These are phyloP conservation scores for Caracal caracal DNA, from an alignment of 2,113 vertebrate species.

Conservation along the genomic window DNA sequence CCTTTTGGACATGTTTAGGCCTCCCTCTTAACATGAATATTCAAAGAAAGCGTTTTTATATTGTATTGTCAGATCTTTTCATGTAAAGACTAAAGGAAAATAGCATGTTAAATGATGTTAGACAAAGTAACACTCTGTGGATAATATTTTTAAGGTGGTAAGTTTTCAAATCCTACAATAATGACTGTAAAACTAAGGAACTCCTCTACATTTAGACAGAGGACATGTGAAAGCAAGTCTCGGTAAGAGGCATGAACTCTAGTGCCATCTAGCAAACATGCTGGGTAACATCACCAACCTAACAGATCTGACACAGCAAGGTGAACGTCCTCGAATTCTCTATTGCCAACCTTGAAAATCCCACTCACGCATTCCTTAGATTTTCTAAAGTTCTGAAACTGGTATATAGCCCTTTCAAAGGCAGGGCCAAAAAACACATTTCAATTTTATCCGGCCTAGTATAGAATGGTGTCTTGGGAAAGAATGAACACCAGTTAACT, in stretches of 20 bases:
- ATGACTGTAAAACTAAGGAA: neutral
- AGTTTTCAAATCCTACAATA: neutral
- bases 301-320: neutral
- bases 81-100: constrained; percentile 29
- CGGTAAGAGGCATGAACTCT: neutral
- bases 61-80: constrained; percentile 18
- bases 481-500: neutral
- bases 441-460: neutral
- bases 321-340: neutral
- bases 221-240: neutral
- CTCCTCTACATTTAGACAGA: neutral
- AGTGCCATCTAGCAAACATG: constrained; percentile 58
- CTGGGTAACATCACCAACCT: neutral
- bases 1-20: neutral
- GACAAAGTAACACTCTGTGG: neutral
- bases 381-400: constrained; percentile 17
- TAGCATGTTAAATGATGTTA: constrained; percentile 5
- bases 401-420: neutral
- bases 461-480: neutral
- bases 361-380: neutral
- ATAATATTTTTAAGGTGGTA: constrained; percentile 35
- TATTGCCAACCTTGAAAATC: neutral
- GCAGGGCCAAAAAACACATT: neutral
- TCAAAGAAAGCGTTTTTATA: constrained; percentile 30
- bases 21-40: constrained; percentile 50